A percentile compares a stretch with the other conserved stretches of the same genome.
Conservation (phyloP, 35 echinoderm and acorn worm species). For the Apostichopus californicus region DNA sequence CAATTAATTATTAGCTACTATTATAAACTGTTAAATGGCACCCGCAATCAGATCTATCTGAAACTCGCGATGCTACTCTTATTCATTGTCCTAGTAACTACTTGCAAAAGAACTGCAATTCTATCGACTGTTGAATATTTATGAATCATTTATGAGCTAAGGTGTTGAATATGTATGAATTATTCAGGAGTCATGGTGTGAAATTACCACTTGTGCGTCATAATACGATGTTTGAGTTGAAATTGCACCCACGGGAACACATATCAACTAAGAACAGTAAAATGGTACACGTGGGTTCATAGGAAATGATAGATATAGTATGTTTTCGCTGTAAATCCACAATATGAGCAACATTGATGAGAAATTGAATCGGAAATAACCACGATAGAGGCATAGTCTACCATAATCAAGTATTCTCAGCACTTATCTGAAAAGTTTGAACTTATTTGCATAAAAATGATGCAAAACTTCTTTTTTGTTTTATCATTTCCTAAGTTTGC, state of each 20-base stretch:
- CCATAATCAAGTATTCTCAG: too few relatives aligned
- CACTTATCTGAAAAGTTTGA: too few relatives aligned
- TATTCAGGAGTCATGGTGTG: slow-evolving; percentile 19
- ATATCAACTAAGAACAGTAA: background rate
- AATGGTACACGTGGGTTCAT: background rate
- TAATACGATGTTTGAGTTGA: slow-evolving; percentile 8
- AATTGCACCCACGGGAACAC: slow-evolving; percentile 22
- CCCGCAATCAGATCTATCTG: background rate
- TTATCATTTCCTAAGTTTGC: too few relatives aligned
- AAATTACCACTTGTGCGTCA: slow-evolving; percentile 26
- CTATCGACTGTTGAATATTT: slow-evolving; percentile 40
- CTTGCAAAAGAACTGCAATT: background rate
- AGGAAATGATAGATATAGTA: too few relatives aligned
- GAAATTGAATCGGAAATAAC: too few relatives aligned
- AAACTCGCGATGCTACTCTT: background rate
- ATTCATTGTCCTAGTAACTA: background rate
- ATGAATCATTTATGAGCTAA: slow-evolving; percentile 35
- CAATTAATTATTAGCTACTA: too few relatives aligned
- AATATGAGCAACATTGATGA: too few relatives aligned
- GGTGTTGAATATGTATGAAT: slow-evolving; percentile 48
- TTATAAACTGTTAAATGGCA: too few relatives aligned
- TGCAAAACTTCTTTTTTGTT: too few relatives aligned
- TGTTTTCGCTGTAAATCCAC: too few relatives aligned
- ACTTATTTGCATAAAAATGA: too few relatives aligned
- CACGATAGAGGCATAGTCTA: too few relatives aligned